Base-by-base conservation (phyloP, 2,797 vertebrate genomes). In the Coendou prehensilis region DNA sequence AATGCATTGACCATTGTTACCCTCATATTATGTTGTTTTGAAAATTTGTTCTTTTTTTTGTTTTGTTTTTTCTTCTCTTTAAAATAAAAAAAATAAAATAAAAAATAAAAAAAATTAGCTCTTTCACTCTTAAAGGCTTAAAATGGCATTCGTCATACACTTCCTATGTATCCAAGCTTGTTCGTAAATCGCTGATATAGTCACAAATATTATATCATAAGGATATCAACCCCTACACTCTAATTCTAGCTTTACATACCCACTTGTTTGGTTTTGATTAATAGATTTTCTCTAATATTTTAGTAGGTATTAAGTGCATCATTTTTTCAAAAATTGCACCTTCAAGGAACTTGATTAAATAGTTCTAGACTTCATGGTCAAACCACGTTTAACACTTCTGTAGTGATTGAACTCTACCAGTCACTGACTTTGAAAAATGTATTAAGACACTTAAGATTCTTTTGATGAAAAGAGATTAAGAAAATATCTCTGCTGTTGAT, bases 401-500 rank as follows among this genome's bases (percentile, higher is more conserved):
- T 61, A 18, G 17, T 37, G 33, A 87, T 88, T 87, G 63, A 56
- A 47, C 64, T 88, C 37, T 14, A 92, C 50, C 0, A 89, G 82
- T 93, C 17, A 84, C 82, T 45, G 4, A 33, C 11, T 91, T 81
- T 73, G 63, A 93, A 93, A 96, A 75, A 47, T 6, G 10, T 73
- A 28, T 75, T 26, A 75, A 28, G 45, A 90, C 7, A 69, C 64
- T 86, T 89, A 64, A 79, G n/a, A 69, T 95, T 59, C 30, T 94
- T 91, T 90, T 95, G 9, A 22, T 92, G 90, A 97, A 87, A 33
- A 14, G 41, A 91, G 26, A 92, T 30, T 57, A 69, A 97, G 92
- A 94, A 97, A 95, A 26, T 93, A 45, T 90, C 11, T 96, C 9
- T 87, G 10, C 4, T 93, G 33, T 93, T 92, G 54, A 13, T 97